These are phyloP conservation scores for Crossocerus cetratus DNA, from an alignment of 2,888 invertebrate genomes.

Conservation along the genomic window DNA sequence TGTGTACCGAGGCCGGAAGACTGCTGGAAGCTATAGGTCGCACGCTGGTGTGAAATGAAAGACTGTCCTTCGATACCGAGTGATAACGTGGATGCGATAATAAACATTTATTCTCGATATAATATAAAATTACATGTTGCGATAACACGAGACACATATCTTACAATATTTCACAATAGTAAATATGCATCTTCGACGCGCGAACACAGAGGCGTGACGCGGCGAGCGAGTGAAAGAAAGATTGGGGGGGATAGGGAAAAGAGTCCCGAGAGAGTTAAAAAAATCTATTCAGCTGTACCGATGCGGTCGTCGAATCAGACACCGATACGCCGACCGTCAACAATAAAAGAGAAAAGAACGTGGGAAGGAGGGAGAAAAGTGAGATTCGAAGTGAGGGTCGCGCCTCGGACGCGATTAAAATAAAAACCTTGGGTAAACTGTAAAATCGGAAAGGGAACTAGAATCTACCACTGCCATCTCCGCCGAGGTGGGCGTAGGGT, in stretches of 20 bases:
- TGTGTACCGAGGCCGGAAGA: neutral
- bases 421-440: no score
- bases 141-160: slow-evolving; percentile 71
- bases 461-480: no score
- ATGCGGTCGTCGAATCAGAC: neutral
- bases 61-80: neutral
- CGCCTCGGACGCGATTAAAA: no score
- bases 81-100: slow-evolving; percentile 29
- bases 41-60: no score
- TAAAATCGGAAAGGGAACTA: no score
- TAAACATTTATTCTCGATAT: slow-evolving; percentile 69
- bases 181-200: slow-evolving; percentile 36
- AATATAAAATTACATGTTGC: slow-evolving; percentile 74
- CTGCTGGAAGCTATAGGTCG: neutral
- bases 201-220: neutral
- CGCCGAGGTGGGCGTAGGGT: no score
- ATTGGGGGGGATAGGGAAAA: neutral
- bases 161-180: slow-evolving; percentile 74
- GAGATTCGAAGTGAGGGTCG: no score
- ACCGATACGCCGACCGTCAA: neutral
- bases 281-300: neutral
- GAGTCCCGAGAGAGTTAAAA: slow-evolving; percentile 5
- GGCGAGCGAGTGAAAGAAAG: neutral
- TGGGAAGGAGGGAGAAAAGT: no score
- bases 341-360: neutral